These are phyloP conservation scores for Hippocampus zosterae DNA, from an alignment of 2,113 vertebrate species.

Conservation along the genomic window DNA sequence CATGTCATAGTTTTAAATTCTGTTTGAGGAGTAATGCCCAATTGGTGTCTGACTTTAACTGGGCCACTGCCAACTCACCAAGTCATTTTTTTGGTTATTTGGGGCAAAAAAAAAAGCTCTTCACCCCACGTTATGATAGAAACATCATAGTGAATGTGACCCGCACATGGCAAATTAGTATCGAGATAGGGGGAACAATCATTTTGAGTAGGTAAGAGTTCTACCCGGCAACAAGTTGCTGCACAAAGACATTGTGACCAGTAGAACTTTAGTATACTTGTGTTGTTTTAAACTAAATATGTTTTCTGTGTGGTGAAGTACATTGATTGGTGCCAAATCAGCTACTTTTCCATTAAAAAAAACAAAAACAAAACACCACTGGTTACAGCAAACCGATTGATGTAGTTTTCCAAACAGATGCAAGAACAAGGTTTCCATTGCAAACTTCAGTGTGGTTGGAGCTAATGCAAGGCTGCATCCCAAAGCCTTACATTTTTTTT, in stretches of 20 bases:
- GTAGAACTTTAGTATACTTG: background rate
- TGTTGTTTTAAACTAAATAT: background rate
- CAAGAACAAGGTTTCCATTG: slow-evolving; percentile 30
- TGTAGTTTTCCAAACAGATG: slow-evolving; percentile 15
- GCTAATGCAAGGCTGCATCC: slow-evolving; percentile 60
- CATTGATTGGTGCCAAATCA: background rate
- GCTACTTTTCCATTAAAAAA: background rate
- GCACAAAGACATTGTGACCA: background rate
- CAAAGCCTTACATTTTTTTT: slow-evolving; percentile 53
- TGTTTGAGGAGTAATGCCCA: background rate
- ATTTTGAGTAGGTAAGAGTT: background rate
- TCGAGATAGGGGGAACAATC: background rate
- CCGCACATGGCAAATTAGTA: background rate
- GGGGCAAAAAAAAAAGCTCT: background rate
- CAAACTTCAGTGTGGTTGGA: slow-evolving; percentile 54
- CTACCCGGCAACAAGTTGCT: background rate
- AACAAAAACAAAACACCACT: background rate
- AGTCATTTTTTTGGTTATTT: background rate
- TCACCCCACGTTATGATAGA: background rate
- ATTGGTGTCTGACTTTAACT: background rate
- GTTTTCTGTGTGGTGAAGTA: background rate
- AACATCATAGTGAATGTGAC: background rate
- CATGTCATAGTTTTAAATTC: background rate
- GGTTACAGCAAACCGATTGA: background rate
- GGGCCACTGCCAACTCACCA: background rate